Evolutionary conservation across 2,113 vertebrate species (phyloP).

Genomic region (Chlamydotis undulata): DNA sequence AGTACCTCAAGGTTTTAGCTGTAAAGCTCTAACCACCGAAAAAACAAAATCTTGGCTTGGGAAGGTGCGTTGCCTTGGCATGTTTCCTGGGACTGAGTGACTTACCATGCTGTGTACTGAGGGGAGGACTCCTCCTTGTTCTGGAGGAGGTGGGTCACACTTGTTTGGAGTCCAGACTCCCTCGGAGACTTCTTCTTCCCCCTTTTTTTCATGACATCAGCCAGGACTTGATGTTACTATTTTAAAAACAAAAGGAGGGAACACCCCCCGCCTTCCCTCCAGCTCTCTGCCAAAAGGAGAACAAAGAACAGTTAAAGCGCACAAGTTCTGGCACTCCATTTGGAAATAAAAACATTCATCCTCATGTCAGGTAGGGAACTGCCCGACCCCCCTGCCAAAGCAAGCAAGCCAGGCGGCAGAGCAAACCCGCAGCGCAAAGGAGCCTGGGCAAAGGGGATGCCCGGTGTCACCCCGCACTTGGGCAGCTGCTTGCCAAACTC

Average conservation of each 20-base stretch:
- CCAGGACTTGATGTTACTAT: slow-evolving; percentile 37
- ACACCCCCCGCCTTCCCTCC: slow-evolving; percentile 5
- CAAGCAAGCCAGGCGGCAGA: not conserved
- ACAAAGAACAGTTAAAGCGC: slow-evolving; percentile 56
- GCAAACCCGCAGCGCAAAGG: not conserved
- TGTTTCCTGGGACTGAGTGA: slow-evolving; percentile 29
- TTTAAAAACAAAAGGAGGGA: slow-evolving; percentile 52
- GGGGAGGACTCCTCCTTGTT: slow-evolving; percentile 5
- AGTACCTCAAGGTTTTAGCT: slow-evolving; percentile 17
- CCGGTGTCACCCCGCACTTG: not conserved
- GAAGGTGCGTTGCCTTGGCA: not conserved
- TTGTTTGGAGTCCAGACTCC: not conserved
- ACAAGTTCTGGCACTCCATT: slow-evolving; percentile 33
- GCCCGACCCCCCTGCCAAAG: slow-evolving; percentile 24
- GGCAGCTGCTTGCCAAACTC: slow-evolving; percentile 1
- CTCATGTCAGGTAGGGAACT: slow-evolving; percentile 64
- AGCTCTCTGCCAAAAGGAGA: slow-evolving; percentile 21
- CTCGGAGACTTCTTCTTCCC: not conserved
- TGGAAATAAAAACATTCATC: slow-evolving; percentile 62
- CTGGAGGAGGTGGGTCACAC: not conserved
- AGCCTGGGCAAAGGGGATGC: not conserved
- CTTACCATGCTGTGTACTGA: not conserved
- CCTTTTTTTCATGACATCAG: not conserved
- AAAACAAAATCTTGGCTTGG: slow-evolving; percentile 13
- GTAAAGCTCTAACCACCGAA: not conserved